phyloP scores from a whole-genome alignment of 2,888 invertebrate genomes.

The Caenorhabditis imperialis region DNA sequence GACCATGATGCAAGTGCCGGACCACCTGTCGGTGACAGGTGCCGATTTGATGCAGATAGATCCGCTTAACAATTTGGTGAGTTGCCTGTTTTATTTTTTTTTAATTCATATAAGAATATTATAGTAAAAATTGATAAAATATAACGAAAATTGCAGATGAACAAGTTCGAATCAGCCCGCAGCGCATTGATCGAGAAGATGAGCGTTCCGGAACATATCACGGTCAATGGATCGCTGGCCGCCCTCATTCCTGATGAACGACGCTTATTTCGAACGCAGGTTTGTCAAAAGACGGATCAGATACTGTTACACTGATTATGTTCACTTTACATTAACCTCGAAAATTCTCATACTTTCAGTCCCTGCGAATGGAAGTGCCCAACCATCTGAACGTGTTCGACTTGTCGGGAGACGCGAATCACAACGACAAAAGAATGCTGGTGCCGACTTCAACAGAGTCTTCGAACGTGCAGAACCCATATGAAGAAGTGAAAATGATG shows the following conservation, averaged over 20 bases:
- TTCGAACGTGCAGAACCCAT: slow-evolving; percentile 47
- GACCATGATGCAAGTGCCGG: slow-evolving; percentile 51
- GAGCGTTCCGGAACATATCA: slow-evolving; percentile 52
- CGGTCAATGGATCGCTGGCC: slow-evolving; percentile 26
- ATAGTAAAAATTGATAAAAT: background rate
- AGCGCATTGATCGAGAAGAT: slow-evolving; percentile 43
- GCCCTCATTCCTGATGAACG: slow-evolving; percentile 29
- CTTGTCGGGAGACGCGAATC: slow-evolving; percentile 15
- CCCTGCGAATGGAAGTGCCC: slow-evolving; percentile 40
- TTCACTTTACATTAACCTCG: too few species aligned
- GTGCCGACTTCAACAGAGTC: slow-evolving; percentile 20
- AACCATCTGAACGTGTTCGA: slow-evolving; percentile 46
- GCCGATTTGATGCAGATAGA: slow-evolving; percentile 43
- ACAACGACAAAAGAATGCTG: slow-evolving; percentile 24
- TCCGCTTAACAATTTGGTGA: slow-evolving; percentile 40
- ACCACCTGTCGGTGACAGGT: slow-evolving; percentile 52
- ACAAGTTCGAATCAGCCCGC: slow-evolving; percentile 33
- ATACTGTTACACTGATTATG: too few species aligned
- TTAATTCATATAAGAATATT: background rate
- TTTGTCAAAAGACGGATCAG: slow-evolving; percentile 19
- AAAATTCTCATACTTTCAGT: slow-evolving; percentile 19
- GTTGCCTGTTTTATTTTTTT: background rate
- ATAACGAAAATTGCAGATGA: slow-evolving; percentile 29
- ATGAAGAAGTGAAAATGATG: slow-evolving; percentile 49
- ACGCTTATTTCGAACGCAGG: slow-evolving; percentile 15